Percentiles rank a stretch among this genome's conserved stretches.
Evolutionary conservation across 2,113 vertebrate genomes (phyloP).

Genomic region (Hystrix cristata): DNA sequence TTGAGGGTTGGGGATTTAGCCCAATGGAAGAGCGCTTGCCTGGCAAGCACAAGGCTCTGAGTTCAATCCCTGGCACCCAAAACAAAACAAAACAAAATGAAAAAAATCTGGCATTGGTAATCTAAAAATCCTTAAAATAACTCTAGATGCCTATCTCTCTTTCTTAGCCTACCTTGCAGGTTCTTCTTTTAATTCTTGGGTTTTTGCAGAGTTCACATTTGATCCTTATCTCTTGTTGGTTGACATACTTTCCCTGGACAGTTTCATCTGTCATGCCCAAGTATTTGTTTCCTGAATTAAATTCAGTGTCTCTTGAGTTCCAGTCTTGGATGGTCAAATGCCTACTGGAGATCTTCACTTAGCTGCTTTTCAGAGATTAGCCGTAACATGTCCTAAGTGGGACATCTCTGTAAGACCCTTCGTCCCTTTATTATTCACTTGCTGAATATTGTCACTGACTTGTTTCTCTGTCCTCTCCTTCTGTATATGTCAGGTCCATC

Average conservation of each 20-base stretch:
- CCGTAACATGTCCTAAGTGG: background rate
- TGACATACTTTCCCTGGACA: background rate
- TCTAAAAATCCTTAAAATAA: background rate
- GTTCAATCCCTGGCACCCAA: no score
- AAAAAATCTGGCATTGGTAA: background rate
- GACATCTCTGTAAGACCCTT: background rate
- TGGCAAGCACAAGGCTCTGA: no score
- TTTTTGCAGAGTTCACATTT: background rate
- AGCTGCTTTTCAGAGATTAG: background rate
- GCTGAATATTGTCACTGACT: background rate
- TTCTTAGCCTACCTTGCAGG: background rate
- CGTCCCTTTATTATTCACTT: background rate
- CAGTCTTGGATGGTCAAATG: background rate
- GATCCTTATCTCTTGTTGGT: background rate
- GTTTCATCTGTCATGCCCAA: background rate
- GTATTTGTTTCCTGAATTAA: constrained; percentile 48
- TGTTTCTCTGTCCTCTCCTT: background rate
- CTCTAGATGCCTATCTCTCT: background rate
- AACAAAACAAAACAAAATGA: no score
- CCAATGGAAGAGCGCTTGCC: no score
- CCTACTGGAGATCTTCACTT: background rate
- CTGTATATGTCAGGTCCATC: background rate
- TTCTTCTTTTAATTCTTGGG: background rate
- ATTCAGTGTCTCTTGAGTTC: background rate
- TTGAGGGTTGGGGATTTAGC: background rate